These are phyloP conservation scores for Lagocephalus sceleratus DNA, from an alignment of 2,797 vertebrate genomes.

Conservation along the genomic window DNA sequence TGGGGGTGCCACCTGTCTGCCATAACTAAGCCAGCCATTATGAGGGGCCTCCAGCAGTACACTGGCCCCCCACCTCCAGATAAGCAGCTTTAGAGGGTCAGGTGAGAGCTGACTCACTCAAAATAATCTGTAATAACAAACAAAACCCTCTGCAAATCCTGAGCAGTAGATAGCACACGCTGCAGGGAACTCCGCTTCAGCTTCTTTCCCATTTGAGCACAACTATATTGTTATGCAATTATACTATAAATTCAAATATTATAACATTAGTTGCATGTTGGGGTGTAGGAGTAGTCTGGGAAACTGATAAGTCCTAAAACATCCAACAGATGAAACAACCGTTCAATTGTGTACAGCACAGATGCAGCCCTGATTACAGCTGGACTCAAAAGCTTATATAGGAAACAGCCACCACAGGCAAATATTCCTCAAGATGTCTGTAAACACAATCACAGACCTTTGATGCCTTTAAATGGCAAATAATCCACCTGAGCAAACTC, in stretches of 20 bases:
- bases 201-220: conserved; percentile 8
- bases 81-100: conserved; percentile 63
- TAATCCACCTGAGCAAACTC: neutral
- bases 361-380: neutral
- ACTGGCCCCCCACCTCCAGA: conserved; percentile 26
- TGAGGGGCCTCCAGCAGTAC: conserved; percentile 43
- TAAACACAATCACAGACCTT: neutral
- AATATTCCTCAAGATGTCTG: neutral
- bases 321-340: no score
- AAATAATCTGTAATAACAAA: conserved; percentile 56
- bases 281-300: neutral
- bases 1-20: conserved; percentile 26
- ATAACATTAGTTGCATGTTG: neutral
- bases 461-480: neutral
- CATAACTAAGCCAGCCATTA: conserved; percentile 52
- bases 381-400: neutral
- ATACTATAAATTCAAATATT: no score
- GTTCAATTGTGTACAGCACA: neutral
- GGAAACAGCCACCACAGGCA: no score
- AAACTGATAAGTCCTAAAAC: neutral
- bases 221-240: no score
- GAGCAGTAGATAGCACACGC: conserved; percentile 16
- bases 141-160: conserved; percentile 33
- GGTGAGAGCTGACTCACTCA: conserved; percentile 51
- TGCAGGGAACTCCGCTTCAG: conserved; percentile 13